Evolutionary conservation across 2,888 invertebrate genomes (phyloP), one percentile per base, ranked within the genome.

Genomic region (Pomacea canaliculata): DNA sequence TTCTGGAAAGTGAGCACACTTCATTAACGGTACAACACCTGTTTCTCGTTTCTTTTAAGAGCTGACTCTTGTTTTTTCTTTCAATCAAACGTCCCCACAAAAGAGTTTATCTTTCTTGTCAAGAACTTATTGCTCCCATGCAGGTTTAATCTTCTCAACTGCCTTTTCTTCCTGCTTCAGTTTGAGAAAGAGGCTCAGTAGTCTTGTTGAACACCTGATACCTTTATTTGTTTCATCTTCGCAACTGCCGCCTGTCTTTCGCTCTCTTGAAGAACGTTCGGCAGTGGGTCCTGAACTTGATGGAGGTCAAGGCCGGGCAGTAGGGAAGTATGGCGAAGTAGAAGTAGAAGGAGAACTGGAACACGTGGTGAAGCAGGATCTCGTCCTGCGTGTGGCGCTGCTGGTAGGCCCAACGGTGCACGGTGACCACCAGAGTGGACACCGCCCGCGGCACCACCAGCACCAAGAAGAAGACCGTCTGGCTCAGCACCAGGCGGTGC

Each of bases 261-360:
- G 23, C n/a, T 5, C 72, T 27, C 12, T 48, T 23, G 37, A 78
- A 51, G 72, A 76, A 63, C 10, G 67, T 18, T 9, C 71, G 46
- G 37, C 71, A 65, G 70, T 78, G 71, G 23, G 48, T 71, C n/a
- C 81, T 76, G 66, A 81, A 79, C 71, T 81, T 79, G 67, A 71
- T 71, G 0, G 85, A 86, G 19, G 83, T 79, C 9, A 82, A 67
- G 12, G 84, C 77, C 68, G 85, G 84, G 37, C 83, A 80, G 56
- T 83, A 68, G 18, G 86, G 84, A 71, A 83, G 83, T 19, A 85
- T 68, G 66, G 83, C 81, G 77, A 86, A 86, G 76, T 83, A 86
- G 18, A 84, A 78, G 59, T 85, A 84, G 79, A 86, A 86, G 0
- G 81, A 63, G 68, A 83, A 81, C 70, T 86, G 85, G n/a, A 86